Percentiles rank a stretch among this genome's conserved stretches.
Evolutionary conservation across 2,888 invertebrate species (phyloP).

Genomic region (Pimpla rufipes): DNA sequence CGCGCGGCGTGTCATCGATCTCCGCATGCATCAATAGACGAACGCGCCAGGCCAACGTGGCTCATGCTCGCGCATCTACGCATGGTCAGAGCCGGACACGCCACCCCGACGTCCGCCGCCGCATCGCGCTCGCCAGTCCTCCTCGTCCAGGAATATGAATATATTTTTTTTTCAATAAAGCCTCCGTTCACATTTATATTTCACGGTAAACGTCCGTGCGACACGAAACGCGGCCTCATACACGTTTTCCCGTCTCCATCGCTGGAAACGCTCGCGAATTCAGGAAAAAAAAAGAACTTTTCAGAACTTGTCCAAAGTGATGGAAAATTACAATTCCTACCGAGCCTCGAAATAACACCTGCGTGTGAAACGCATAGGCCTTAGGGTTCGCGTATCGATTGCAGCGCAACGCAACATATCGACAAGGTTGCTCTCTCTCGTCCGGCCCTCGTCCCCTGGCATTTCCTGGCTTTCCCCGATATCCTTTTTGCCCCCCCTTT

Average conservation of each 20-base stretch:
- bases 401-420: not conserved
- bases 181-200: not conserved
- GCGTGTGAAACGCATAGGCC: not conserved
- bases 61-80: no score
- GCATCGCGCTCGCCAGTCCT: no score
- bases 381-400: constrained; percentile 6
- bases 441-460: not conserved
- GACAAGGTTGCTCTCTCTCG: not conserved
- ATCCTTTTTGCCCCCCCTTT: constrained; percentile 32
- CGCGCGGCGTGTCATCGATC: not conserved
- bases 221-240: not conserved
- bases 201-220: constrained; percentile 13
- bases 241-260: no score
- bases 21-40: no score
- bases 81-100: no score
- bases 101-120: no score
- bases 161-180: constrained; percentile 8
- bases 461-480: not conserved
- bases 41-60: not conserved
- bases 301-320: no score
- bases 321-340: no score
- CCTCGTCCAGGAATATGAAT: constrained; percentile 6
- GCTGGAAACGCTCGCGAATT: no score
- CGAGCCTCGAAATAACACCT: not conserved
- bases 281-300: no score